Evolutionary conservation across 2,113 vertebrate species (phyloP).

Genomic region (Crypturellus undulatus): DNA sequence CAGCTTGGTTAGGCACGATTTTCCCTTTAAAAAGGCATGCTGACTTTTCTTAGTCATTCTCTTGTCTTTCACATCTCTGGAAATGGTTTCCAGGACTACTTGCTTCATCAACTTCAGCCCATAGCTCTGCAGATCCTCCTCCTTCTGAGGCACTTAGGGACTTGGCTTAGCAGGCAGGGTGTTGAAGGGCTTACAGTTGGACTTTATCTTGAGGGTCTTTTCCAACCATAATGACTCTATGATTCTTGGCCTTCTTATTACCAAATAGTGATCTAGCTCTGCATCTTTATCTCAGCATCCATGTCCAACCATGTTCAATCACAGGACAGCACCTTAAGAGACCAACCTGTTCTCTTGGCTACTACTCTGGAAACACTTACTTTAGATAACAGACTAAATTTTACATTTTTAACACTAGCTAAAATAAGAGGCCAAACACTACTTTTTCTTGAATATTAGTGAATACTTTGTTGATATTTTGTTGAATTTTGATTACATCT

Average conservation of each 20-base stretch:
- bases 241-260: neutral
- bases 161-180: no score
- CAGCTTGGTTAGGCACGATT: no score
- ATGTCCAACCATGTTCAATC: neutral
- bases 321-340: neutral
- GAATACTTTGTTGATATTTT: neutral
- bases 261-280: neutral
- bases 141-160: no score
- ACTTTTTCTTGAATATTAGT: neutral
- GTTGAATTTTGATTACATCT: neutral
- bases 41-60: no score
- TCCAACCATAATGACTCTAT: no score
- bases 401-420: neutral
- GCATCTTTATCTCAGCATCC: neutral
- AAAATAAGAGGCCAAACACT: neutral
- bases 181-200: no score
- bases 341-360: neutral
- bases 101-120: no score
- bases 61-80: no score
- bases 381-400: neutral
- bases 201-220: no score
- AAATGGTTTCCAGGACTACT: no score
- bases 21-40: no score
- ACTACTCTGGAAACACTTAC: neutral
- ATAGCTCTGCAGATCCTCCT: no score